These are phyloP conservation scores for Dasypus novemcinctus DNA, from an alignment of 2,113 vertebrate genomes.

Conservation along the genomic window DNA sequence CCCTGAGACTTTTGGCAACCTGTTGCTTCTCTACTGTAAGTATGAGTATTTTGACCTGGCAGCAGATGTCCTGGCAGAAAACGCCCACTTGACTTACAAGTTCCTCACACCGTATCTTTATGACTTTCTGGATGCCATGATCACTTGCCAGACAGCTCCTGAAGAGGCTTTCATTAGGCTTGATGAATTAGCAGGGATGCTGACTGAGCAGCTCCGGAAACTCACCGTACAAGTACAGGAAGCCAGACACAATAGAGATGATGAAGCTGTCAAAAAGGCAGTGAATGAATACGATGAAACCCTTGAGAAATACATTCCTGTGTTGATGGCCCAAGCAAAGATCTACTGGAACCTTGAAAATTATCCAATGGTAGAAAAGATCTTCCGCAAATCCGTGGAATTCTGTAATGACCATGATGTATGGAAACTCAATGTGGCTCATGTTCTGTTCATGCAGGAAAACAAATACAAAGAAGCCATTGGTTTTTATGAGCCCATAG, in stretches of 20 bases:
- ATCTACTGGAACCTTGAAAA: slow-evolving; percentile 98
- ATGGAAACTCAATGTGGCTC: slow-evolving; percentile 97
- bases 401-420: slow-evolving; percentile 94
- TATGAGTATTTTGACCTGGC: slow-evolving; percentile 95
- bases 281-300: slow-evolving; percentile 91
- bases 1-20: slow-evolving; percentile 95
- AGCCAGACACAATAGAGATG: slow-evolving; percentile 87
- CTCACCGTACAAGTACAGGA: slow-evolving; percentile 93
- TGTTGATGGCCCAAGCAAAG: slow-evolving; percentile 96
- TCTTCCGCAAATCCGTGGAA: slow-evolving; percentile 95
- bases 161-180: slow-evolving; percentile 96
- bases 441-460: slow-evolving; percentile 97
- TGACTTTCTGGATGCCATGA: slow-evolving; percentile 93
- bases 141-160: slow-evolving; percentile 95
- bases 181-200: slow-evolving; percentile 89
- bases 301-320: slow-evolving; percentile 93
- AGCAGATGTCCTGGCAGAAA: slow-evolving; percentile 97
- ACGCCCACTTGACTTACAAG: slow-evolving; percentile 95
- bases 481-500: slow-evolving; percentile 95
- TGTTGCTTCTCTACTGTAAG: slow-evolving; percentile 94
- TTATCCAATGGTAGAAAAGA: slow-evolving; percentile 95
- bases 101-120: slow-evolving; percentile 94
- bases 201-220: slow-evolving; percentile 92
- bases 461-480: slow-evolving; percentile 97
- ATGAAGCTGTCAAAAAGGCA: slow-evolving; percentile 89